A percentile compares a stretch with the other conserved stretches of the same genome.
These are phyloP conservation scores for Murina feae DNA, from an alignment of 2,113 vertebrate species.

Conservation along the genomic window DNA sequence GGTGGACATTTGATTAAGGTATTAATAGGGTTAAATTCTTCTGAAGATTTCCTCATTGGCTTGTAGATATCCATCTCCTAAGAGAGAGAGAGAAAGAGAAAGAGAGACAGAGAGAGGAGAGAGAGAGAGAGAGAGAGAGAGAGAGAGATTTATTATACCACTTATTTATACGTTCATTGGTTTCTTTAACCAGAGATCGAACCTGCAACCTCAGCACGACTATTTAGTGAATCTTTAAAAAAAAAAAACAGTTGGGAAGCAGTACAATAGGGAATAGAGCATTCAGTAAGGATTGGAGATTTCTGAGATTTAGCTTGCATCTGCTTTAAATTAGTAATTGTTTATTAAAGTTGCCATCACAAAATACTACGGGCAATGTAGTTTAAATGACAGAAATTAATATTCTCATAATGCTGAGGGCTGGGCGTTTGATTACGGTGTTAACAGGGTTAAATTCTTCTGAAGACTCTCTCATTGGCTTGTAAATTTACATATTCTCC, in stretches of 20 bases:
- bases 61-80: background rate
- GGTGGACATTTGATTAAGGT: background rate
- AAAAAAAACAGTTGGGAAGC: background rate
- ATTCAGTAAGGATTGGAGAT: background rate
- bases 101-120: too few relatives aligned
- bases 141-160: too few relatives aligned
- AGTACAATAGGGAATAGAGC: background rate
- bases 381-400: too few relatives aligned
- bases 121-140: too few relatives aligned
- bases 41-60: background rate
- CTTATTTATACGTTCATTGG: too few relatives aligned
- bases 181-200: too few relatives aligned
- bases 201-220: too few relatives aligned
- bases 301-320: background rate
- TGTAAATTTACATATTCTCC: background rate
- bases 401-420: background rate
- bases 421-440: background rate
- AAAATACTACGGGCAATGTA: too few relatives aligned
- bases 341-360: too few relatives aligned
- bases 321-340: background rate
- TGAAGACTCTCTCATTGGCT: background rate
- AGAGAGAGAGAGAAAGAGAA: too few relatives aligned
- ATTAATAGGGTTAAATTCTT: too few relatives aligned
- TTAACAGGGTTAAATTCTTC: background rate
- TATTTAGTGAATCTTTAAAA: background rate